Percentiles rank a stretch among this genome's conserved stretches.
Conservation (phyloP, 1,140 invertebrate species). For the Cydia strobilella region DNA sequence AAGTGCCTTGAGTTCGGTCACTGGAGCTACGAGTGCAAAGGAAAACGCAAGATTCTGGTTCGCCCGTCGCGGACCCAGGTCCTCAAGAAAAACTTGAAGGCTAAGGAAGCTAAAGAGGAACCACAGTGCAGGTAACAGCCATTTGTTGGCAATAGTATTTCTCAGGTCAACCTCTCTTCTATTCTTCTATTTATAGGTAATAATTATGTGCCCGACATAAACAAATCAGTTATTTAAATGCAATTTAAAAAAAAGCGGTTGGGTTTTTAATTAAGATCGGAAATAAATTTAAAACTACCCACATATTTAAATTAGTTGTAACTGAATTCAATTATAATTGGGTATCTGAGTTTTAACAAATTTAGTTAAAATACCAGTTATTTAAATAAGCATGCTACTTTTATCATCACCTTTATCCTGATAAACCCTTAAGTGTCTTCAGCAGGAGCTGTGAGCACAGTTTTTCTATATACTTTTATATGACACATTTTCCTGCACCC, state of each 20-base stretch:
- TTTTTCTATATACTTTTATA: too few relatives aligned
- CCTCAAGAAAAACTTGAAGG: constrained; percentile 87
- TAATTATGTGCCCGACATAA: background rate
- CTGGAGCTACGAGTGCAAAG: constrained; percentile 95
- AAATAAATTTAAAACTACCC: background rate
- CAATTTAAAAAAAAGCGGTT: background rate
- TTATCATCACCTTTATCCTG: too few relatives aligned
- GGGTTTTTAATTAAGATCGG: background rate
- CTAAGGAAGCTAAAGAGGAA: constrained; percentile 78
- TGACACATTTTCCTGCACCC: too few relatives aligned
- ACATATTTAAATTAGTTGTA: background rate
- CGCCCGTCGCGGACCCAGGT: constrained; percentile 89
- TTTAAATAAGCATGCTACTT: background rate
- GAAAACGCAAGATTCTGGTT: constrained; percentile 93
- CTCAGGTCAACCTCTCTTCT: background rate
- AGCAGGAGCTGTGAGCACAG: too few relatives aligned
- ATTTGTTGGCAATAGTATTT: background rate
- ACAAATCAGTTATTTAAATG: background rate
- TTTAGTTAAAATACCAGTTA: background rate
- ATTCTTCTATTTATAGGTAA: background rate
- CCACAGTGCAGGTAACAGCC: constrained; percentile 65
- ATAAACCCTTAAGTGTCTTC: too few relatives aligned
- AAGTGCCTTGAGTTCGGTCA: constrained; percentile 95
- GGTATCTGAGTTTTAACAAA: background rate
- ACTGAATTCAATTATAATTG: background rate